phyloP scores from a whole-genome alignment of 2,797 vertebrate species.

The Podarcis lilfordi region DNA sequence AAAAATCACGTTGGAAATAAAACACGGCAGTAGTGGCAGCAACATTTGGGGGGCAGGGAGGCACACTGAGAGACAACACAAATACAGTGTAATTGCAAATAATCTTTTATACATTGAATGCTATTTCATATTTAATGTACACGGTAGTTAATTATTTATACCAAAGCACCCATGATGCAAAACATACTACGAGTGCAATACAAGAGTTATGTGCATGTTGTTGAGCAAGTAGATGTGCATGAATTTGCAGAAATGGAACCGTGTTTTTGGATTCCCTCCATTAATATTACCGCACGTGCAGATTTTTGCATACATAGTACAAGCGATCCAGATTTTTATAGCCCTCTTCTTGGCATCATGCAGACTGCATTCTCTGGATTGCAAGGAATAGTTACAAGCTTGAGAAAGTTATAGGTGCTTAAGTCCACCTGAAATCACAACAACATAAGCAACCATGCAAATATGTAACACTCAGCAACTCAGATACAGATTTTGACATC shows the following conservation, averaged over 20 bases:
- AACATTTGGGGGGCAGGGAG: neutral
- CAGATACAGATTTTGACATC: neutral
- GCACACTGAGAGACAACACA: neutral
- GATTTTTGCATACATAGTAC: neutral
- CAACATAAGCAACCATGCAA: neutral
- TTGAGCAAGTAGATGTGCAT: neutral
- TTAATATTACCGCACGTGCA: neutral
- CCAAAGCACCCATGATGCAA: neutral
- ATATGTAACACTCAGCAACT: neutral
- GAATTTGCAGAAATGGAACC: neutral
- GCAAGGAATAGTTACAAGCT: neutral
- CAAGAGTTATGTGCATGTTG: neutral
- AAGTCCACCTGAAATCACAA: neutral
- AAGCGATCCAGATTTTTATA: neutral
- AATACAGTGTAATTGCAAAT: neutral
- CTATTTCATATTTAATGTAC: slow-evolving; percentile 6
- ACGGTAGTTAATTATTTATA: neutral
- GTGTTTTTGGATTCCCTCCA: neutral
- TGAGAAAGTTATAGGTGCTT: neutral
- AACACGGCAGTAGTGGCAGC: slow-evolving; percentile 16
- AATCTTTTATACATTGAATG: slow-evolving; percentile 25
- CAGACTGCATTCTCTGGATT: neutral
- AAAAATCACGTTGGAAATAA: neutral
- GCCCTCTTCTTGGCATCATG: neutral
- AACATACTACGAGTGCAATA: neutral